phyloP scores from a whole-genome alignment of 2,888 invertebrate species.

The Caenorhabditis becei region DNA sequence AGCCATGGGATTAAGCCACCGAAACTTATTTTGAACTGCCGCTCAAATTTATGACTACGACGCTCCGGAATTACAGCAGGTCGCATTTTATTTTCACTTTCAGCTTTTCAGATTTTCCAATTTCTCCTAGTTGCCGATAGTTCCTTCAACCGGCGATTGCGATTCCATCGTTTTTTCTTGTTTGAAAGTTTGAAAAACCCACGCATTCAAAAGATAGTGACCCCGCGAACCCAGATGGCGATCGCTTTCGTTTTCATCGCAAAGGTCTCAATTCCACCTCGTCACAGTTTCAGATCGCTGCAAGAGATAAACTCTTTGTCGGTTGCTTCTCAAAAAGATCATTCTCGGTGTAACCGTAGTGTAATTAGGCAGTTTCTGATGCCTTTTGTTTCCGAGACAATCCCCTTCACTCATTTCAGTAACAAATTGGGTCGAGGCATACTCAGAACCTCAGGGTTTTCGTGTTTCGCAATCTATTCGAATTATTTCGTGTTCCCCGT shows the following conservation, averaged over 20 bases:
- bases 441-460: neutral
- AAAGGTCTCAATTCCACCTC: conserved; percentile 15
- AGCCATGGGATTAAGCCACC: no score
- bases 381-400: conserved; percentile 27
- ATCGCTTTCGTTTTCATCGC: conserved; percentile 6
- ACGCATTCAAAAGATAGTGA: neutral
- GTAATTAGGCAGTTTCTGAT: conserved; percentile 22
- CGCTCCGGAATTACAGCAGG: neutral
- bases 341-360: conserved; percentile 26
- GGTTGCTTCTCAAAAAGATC: neutral
- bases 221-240: neutral
- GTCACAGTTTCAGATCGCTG: conserved; percentile 43
- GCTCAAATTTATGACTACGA: neutral
- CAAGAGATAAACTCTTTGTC: conserved; percentile 50
- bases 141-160: no score
- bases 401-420: neutral
- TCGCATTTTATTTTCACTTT: neutral
- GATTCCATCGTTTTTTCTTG: no score
- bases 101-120: neutral
- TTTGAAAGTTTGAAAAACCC: no score
- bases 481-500: neutral
- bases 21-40: conserved; percentile 1
- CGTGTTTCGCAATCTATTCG: neutral
- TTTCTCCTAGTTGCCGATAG: no score
- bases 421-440: neutral